Percentiles rank a stretch among this genome's conserved stretches.
Evolutionary conservation across 2,113 vertebrate genomes (phyloP).

Genomic region (Fukomys damarensis): DNA sequence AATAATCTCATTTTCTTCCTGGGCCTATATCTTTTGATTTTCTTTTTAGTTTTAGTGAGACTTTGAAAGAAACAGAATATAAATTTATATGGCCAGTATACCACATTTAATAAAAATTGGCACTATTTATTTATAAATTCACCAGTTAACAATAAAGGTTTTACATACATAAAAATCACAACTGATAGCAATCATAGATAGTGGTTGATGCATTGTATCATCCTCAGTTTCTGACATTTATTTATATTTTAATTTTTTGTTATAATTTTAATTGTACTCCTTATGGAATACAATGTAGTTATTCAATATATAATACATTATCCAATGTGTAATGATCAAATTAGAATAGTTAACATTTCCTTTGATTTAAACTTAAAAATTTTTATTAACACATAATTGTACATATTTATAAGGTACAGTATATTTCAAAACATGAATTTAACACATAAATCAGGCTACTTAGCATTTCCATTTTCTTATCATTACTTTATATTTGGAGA

Average conservation of each 20-base stretch:
- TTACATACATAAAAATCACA: neutral
- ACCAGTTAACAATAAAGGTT: neutral
- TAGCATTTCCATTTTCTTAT: neutral
- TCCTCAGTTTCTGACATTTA: neutral
- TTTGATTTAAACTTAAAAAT: neutral
- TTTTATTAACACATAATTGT: neutral
- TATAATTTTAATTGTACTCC: neutral
- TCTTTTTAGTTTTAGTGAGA: neutral
- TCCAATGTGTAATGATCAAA: neutral
- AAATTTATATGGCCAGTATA: neutral
- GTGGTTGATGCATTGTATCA: neutral
- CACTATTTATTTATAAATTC: neutral
- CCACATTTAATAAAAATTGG: neutral
- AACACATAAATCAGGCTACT: neutral
- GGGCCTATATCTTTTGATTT: neutral
- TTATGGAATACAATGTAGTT: neutral
- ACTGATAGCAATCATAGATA: neutral
- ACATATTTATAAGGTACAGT: neutral
- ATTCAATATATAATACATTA: neutral
- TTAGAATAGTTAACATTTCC: neutral
- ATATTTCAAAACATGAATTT: neutral
- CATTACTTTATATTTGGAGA: neutral
- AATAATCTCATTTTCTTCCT: neutral
- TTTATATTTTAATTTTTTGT: neutral
- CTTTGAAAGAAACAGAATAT: neutral